phyloP scores from a whole-genome alignment of 2,113 vertebrate species.

The Alethe diademata region DNA sequence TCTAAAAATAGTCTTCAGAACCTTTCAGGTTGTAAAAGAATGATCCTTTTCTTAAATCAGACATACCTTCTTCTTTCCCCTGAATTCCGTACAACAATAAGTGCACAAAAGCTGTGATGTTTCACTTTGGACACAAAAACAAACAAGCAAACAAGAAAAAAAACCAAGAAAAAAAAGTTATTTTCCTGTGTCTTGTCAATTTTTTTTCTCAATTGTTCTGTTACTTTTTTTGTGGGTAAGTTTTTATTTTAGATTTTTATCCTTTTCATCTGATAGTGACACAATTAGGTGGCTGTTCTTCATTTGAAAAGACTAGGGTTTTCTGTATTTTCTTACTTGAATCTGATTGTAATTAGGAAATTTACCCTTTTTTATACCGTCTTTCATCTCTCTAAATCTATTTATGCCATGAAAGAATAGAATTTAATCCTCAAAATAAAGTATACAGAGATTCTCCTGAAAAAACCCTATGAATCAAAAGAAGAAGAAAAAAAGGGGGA shows the following conservation, averaged over 20 bases:
- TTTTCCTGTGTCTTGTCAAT: not conserved
- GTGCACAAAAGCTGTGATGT: not conserved
- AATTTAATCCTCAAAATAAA: not conserved
- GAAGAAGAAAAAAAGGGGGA: not conserved
- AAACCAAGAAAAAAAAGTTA: not conserved
- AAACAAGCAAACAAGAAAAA: not conserved
- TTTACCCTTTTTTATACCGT: not conserved
- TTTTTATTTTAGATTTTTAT: not conserved
- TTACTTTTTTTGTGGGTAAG: not conserved
- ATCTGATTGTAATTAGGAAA: not conserved
- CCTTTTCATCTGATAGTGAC: not conserved
- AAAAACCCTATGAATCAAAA: not conserved
- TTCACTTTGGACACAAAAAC: not conserved
- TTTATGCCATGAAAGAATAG: not conserved
- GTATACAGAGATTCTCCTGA: not conserved
- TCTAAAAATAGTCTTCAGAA: not conserved
- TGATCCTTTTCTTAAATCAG: not conserved
- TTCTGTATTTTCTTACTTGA: not conserved
- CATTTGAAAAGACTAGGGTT: not conserved
- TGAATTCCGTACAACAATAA: not conserved
- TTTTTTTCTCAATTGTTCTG: not conserved
- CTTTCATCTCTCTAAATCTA: not conserved
- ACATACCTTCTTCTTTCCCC: not conserved
- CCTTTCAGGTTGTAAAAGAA: not conserved
- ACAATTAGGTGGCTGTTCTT: not conserved